These are phyloP conservation scores for Setophaga petechia DNA, from an alignment of 2,113 vertebrate species.

Conservation along the genomic window DNA sequence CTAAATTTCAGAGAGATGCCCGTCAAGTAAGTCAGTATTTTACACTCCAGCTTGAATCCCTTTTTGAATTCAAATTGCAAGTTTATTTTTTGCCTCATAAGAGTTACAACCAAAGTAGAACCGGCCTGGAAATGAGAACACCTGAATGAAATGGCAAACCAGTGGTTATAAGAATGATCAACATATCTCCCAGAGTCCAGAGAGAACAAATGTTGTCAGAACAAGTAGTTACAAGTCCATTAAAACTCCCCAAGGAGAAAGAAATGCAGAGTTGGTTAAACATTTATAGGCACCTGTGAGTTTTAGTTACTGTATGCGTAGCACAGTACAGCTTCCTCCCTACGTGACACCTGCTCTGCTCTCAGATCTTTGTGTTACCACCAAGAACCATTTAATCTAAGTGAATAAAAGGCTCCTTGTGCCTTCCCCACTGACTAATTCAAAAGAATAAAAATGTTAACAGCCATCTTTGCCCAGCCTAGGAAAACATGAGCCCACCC, in stretches of 20 bases:
- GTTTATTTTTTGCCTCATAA: background rate
- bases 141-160: background rate
- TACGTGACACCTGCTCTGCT: background rate
- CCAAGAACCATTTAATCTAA: background rate
- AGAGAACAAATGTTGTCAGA: background rate
- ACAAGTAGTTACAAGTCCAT: slow-evolving; percentile 13
- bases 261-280: slow-evolving; percentile 22
- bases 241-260: background rate
- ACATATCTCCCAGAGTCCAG: background rate
- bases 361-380: background rate
- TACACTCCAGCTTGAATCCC: background rate
- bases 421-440: background rate
- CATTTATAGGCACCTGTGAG: background rate
- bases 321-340: background rate
- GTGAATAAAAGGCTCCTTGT: background rate
- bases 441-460: background rate
- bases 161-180: background rate
- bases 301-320: background rate
- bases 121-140: background rate
- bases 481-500: background rate
- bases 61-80: slow-evolving; percentile 25
- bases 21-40: slow-evolving; percentile 33
- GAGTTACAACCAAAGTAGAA: background rate
- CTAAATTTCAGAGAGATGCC: background rate
- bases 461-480: background rate